phyloP scores from a whole-genome alignment of 1,140 invertebrate genomes.

The Procambarus clarkii region DNA sequence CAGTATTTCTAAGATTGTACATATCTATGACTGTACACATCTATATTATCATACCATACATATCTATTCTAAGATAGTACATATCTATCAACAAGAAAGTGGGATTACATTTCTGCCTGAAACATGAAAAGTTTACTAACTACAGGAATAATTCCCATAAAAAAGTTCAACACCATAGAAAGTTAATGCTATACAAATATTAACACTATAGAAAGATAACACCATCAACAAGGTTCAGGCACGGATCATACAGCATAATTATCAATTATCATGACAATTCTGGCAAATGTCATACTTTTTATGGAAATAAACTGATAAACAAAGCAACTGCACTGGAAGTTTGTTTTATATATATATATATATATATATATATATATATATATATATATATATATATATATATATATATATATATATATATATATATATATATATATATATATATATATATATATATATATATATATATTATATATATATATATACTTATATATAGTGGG shows the following conservation, averaged over 20 bases:
- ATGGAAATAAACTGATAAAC: not conserved
- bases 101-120: not conserved
- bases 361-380: too few species aligned
- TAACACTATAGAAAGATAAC: slow-evolving; percentile 41
- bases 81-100: not conserved
- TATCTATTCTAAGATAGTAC: too few species aligned
- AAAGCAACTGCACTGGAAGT: not conserved
- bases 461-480: too few species aligned
- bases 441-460: too few species aligned
- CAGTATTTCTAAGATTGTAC: too few species aligned
- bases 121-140: not conserved
- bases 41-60: too few species aligned
- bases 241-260: slow-evolving; percentile 26
- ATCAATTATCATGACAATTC: slow-evolving; percentile 25
- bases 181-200: slow-evolving; percentile 38
- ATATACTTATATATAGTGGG: too few species aligned
- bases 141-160: slow-evolving; percentile 20
- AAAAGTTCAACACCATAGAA: slow-evolving; percentile 42
- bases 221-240: slow-evolving; percentile 38
- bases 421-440: too few species aligned
- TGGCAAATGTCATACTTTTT: slow-evolving; percentile 7
- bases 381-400: too few species aligned
- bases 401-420: too few species aligned
- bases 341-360: too few species aligned
- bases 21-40: too few species aligned